Evolutionary conservation across 1,140 invertebrate species (phyloP).

Genomic region (Meteorus sp.): DNA sequence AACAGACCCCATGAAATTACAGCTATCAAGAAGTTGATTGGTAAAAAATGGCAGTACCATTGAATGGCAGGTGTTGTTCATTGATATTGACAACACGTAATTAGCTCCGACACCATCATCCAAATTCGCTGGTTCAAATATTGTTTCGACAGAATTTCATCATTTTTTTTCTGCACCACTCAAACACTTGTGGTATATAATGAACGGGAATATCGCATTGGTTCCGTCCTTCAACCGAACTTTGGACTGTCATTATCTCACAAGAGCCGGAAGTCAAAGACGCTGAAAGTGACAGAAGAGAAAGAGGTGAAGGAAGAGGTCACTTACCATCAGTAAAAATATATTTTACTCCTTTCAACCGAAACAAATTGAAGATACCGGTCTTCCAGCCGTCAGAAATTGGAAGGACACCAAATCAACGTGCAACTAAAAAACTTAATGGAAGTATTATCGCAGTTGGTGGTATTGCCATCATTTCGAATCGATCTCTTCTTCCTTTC

Average conservation of each 20-base stretch:
- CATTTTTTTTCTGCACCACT: no score
- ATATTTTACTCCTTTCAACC: neutral
- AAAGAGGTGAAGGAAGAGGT: neutral
- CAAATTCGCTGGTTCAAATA: neutral
- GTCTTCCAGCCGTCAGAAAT: slow-evolving; percentile 15
- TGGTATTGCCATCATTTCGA: slow-evolving; percentile 20
- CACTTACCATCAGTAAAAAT: no score
- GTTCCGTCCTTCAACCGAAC: neutral
- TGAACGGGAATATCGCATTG: neutral
- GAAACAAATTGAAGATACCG: neutral
- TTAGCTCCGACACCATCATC: neutral
- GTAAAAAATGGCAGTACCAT: neutral
- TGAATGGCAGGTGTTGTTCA: neutral
- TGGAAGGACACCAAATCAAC: slow-evolving; percentile 25
- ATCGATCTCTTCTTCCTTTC: slow-evolving; percentile 12
- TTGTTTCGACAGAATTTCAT: no score
- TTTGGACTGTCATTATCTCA: neutral
- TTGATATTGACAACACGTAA: neutral
- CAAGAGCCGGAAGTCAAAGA: neutral
- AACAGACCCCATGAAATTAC: no score
- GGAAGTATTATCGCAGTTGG: slow-evolving; percentile 29
- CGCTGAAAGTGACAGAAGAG: no score
- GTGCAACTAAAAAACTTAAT: slow-evolving; percentile 22
- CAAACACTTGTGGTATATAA: no score
- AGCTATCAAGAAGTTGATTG: neutral